Conservation (phyloP, 2,113 vertebrate species). For the Oxyruncus cristatus region DNA sequence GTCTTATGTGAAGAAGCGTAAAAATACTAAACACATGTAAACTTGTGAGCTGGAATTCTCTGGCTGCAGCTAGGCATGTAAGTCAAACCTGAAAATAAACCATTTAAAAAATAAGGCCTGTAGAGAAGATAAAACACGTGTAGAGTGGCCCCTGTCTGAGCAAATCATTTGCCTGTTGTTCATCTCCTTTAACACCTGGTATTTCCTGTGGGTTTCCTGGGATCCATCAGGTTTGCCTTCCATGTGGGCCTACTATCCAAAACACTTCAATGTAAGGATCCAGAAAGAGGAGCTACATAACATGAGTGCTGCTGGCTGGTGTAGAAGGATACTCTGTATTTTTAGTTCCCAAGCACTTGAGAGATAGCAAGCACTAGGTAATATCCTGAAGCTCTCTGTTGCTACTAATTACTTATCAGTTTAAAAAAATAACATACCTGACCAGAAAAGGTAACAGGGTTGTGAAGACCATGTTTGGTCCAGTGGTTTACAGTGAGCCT, state of each 20-base stretch:
- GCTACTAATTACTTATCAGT: not conserved
- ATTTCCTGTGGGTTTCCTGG: not conserved
- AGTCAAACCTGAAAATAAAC: not conserved
- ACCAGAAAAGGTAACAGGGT: not conserved
- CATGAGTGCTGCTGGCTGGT: rapidly evolving
- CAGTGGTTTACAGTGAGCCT: not conserved
- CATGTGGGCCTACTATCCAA: not conserved
- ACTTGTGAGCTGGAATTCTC: not conserved
- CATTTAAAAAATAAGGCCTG: not conserved
- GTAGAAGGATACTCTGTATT: not conserved
- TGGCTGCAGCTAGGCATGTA: not conserved
- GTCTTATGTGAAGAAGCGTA: not conserved
- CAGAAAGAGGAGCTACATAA: not conserved
- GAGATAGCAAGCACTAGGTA: not conserved
- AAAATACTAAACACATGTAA: not conserved
- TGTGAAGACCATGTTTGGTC: not conserved
- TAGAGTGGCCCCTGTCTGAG: not conserved
- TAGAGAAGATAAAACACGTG: not conserved
- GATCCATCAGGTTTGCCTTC: not conserved
- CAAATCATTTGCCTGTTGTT: not conserved
- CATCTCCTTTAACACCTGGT: not conserved
- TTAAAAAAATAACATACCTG: not conserved
- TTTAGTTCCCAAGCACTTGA: not conserved
- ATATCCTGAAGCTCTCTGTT: not conserved
- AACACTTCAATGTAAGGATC: not conserved